Percentiles rank a stretch among this genome's conserved stretches.
phyloP scores from a whole-genome alignment of 2,888 invertebrate species.

The Pristionchus fissidentatus region DNA sequence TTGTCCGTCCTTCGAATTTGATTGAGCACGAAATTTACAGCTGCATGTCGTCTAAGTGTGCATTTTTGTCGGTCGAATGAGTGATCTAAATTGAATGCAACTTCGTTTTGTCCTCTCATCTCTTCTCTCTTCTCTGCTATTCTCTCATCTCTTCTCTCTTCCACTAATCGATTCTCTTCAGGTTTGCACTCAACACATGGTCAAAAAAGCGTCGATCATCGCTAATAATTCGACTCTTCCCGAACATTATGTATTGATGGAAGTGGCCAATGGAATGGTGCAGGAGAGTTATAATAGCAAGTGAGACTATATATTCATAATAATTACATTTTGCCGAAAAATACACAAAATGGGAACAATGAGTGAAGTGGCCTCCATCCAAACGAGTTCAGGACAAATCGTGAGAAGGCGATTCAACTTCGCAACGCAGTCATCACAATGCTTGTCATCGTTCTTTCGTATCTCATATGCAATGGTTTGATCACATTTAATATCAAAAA shows the following conservation, averaged over 20 bases:
- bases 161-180: too few relatives aligned
- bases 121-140: background rate
- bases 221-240: constrained; percentile 42
- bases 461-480: constrained; percentile 63
- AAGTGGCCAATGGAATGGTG: constrained; percentile 48
- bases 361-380: too few relatives aligned
- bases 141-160: background rate
- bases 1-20: background rate
- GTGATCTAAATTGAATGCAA: background rate
- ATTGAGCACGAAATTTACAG: background rate
- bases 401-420: constrained; percentile 60
- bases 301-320: constrained; percentile 5
- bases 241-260: constrained; percentile 47
- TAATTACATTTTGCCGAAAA: background rate
- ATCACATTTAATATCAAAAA: background rate
- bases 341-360: background rate
- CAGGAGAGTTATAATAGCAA: constrained; percentile 46
- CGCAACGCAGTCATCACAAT: constrained; percentile 67
- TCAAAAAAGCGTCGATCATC: constrained; percentile 46
- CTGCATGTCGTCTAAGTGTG: background rate
- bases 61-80: background rate
- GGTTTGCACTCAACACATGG: constrained; percentile 49
- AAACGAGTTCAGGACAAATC: constrained; percentile 61
- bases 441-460: constrained; percentile 63
- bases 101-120: background rate